Conservation (phyloP, 1,140 invertebrate genomes). For the Aradophagus sp. region DNA sequence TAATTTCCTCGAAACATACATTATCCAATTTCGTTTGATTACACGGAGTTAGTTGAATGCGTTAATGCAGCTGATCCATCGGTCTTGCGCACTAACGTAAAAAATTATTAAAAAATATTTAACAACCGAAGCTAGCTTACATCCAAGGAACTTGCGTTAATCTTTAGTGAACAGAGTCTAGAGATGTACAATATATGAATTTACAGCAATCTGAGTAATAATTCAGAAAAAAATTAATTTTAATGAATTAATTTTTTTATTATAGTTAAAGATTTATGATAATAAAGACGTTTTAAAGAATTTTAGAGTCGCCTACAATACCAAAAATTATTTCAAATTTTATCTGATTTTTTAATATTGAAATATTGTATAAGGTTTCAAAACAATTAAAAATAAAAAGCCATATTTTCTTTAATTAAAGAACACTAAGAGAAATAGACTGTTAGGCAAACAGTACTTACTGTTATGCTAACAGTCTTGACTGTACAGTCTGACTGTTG, state of each 20-base stretch:
- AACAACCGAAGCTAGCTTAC: slow-evolving; percentile 58
- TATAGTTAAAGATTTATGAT: not conserved
- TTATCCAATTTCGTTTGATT: slow-evolving; percentile 69
- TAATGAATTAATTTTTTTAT: slow-evolving; percentile 18
- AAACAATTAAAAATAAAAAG: too few relatives aligned
- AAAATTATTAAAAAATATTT: slow-evolving; percentile 68
- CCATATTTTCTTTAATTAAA: too few relatives aligned
- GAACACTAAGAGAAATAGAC: too few relatives aligned
- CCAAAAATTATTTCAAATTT: too few relatives aligned
- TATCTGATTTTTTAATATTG: too few relatives aligned
- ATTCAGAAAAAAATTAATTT: slow-evolving; percentile 35
- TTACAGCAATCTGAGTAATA: slow-evolving; percentile 32
- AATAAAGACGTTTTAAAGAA: too few relatives aligned
- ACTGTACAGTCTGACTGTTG: too few relatives aligned
- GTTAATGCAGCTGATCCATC: slow-evolving; percentile 57
- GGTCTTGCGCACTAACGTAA: slow-evolving; percentile 58
- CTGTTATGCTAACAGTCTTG: too few relatives aligned
- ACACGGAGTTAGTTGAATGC: slow-evolving; percentile 58
- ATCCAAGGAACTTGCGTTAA: slow-evolving; percentile 50
- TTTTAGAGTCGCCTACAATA: too few relatives aligned
- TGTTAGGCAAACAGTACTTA: too few relatives aligned
- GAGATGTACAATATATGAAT: too few relatives aligned
- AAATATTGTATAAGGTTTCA: too few relatives aligned
- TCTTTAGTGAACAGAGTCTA: slow-evolving; percentile 48
- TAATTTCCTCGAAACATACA: slow-evolving; percentile 62